These are phyloP conservation scores for Wiebesia pumilae DNA, from an alignment of 1,140 invertebrate genomes.

Conservation along the genomic window DNA sequence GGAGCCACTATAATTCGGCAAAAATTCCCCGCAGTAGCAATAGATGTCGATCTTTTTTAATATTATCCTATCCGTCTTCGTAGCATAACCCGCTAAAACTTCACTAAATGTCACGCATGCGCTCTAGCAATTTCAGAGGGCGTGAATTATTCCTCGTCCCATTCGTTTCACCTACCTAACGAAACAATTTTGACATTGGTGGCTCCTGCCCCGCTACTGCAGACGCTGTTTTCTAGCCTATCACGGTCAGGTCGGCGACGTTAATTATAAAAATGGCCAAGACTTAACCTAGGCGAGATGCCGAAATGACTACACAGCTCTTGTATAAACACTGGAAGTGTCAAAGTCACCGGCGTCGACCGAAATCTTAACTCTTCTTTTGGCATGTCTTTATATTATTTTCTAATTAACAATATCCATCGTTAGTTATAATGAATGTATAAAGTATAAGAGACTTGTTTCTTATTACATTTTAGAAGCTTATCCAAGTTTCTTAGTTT, in stretches of 20 bases:
- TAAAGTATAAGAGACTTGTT: too few relatives aligned
- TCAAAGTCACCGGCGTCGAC: slow-evolving; percentile 36
- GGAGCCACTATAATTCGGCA: too few relatives aligned
- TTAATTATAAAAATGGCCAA: slow-evolving; percentile 51
- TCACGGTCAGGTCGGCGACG: slow-evolving; percentile 51
- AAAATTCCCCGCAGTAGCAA: too few relatives aligned
- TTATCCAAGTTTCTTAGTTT: too few relatives aligned
- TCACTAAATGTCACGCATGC: neutral
- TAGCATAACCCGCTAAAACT: neutral
- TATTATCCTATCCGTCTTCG: too few relatives aligned
- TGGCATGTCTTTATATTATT: neutral
- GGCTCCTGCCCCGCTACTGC: neutral
- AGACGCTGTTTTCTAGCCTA: neutral
- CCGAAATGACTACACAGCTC: neutral
- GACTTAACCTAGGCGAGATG: slow-evolving; percentile 19
- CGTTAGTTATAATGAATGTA: too few relatives aligned
- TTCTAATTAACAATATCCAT: too few relatives aligned
- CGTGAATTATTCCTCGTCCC: neutral
- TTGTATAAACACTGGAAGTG: slow-evolving; percentile 27
- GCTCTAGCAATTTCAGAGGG: neutral
- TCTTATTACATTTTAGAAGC: too few relatives aligned
- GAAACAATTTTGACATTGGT: slow-evolving; percentile 53
- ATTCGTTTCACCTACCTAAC: neutral
- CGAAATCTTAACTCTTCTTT: neutral
- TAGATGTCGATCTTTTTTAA: too few relatives aligned